A percentile compares a stretch with the other conserved stretches of the same genome.
phyloP scores from a whole-genome alignment of 1,140 invertebrate species.

The Delia radicum region DNA sequence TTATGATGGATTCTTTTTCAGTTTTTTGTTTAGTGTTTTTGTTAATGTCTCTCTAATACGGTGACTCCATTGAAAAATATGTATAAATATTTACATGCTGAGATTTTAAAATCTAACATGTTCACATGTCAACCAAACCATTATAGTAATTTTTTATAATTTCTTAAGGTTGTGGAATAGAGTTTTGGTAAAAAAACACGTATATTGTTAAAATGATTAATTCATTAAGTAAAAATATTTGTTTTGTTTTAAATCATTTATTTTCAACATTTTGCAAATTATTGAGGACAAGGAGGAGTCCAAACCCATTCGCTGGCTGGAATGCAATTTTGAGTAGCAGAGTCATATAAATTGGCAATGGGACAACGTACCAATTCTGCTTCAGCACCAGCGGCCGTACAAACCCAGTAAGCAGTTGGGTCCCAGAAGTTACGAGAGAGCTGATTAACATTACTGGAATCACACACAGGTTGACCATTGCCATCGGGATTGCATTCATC shows the following conservation, averaged over 20 bases:
- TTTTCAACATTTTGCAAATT: no score
- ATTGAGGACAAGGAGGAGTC: conserved; percentile 3
- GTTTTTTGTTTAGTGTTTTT: no score
- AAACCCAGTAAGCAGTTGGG: conserved; percentile 26
- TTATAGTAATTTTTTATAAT: conserved; percentile 4
- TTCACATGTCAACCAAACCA: conserved; percentile 12
- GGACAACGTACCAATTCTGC: neutral
- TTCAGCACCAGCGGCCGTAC: neutral
- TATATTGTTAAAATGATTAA: no score
- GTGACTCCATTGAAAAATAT: neutral
- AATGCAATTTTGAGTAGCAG: neutral
- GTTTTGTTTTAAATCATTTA: no score
- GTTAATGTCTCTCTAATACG: neutral
- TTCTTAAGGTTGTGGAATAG: neutral
- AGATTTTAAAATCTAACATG: conserved; percentile 4
- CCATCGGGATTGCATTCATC: conserved; percentile 17
- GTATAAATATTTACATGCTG: conserved; percentile 21
- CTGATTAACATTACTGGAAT: neutral
- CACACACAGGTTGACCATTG: conserved; percentile 12
- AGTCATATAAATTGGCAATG: neutral
- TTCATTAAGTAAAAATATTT: no score
- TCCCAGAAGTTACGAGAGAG: conserved; percentile 26
- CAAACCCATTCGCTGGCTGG: conserved; percentile 10
- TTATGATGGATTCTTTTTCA: no score
- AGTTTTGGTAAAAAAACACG: no score